Evolutionary conservation across 2,113 vertebrate species (phyloP).

Genomic region (Malurus cyaneus): DNA sequence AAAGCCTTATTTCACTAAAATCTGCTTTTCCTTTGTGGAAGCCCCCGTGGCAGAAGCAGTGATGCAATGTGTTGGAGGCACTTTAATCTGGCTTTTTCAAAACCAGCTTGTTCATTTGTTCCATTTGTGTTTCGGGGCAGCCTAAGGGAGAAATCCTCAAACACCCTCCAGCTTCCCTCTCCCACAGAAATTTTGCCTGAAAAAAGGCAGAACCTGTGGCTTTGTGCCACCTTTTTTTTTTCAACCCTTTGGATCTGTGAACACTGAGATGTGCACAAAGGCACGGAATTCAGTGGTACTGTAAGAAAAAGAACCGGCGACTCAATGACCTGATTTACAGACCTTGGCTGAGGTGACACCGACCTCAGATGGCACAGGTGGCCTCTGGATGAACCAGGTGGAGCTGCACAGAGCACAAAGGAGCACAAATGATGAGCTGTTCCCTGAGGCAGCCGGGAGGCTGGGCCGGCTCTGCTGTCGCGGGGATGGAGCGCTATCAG

Average conservation of each 20-base stretch:
- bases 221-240: not conserved
- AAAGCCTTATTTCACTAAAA: not conserved
- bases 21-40: not conserved
- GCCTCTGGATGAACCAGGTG: not conserved
- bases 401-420: not conserved
- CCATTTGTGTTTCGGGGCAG: not conserved
- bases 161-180: not conserved
- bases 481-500: not conserved
- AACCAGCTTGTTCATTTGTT: not conserved
- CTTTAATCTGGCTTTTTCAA: not conserved
- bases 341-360: not conserved
- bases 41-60: not conserved
- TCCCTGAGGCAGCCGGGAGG: not conserved
- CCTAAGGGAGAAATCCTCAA: not conserved
- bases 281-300: not conserved
- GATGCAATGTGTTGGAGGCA: not conserved
- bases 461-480: constrained; percentile 3
- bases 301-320: not conserved
- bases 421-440: not conserved
- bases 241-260: not conserved
- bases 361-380: not conserved
- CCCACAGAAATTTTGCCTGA: not conserved
- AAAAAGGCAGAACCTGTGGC: not conserved
- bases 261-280: not conserved
- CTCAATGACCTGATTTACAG: fast-evolving